These are phyloP conservation scores for Amphiprion percula DNA, from an alignment of 2,113 vertebrate species.

Conservation along the genomic window DNA sequence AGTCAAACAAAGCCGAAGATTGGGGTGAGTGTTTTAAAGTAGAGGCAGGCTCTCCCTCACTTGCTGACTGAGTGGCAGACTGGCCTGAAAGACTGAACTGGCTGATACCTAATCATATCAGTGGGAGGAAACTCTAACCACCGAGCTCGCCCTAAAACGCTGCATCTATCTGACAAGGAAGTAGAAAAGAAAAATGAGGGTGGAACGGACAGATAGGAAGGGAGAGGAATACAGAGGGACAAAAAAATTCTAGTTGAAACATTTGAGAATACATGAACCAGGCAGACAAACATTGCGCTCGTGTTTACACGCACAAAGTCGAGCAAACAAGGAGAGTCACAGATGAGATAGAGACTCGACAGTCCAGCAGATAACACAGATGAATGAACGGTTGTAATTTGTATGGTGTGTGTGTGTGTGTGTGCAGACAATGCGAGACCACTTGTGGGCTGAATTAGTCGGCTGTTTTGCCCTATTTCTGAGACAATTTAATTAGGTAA, in stretches of 20 bases:
- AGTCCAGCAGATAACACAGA: slow-evolving; percentile 12
- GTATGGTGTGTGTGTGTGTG: neutral
- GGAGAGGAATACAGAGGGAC: slow-evolving; percentile 2
- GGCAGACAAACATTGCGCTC: slow-evolving; percentile 8
- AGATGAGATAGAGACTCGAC: slow-evolving; percentile 27
- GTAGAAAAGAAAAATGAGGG: slow-evolving; percentile 22
- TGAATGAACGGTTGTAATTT: slow-evolving; percentile 4
- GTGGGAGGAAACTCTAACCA: slow-evolving; percentile 60
- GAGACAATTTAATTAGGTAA: neutral
- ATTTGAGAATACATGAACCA: slow-evolving; percentile 21
- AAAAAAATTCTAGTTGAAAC: slow-evolving; percentile 10
- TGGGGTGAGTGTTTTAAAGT: slow-evolving; percentile 15
- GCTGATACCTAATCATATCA: slow-evolving; percentile 77
- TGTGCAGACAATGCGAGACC: neutral
- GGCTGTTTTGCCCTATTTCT: neutral
- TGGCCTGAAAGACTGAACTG: slow-evolving; percentile 34
- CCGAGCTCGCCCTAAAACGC: slow-evolving; percentile 40
- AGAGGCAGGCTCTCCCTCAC: slow-evolving; percentile 36
- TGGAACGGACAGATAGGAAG: neutral
- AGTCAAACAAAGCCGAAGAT: slow-evolving; percentile 31
- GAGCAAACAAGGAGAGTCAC: slow-evolving; percentile 19
- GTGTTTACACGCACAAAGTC: slow-evolving; percentile 11
- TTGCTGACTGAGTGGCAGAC: too few species aligned
- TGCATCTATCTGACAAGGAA: slow-evolving; percentile 22
- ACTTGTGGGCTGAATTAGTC: neutral